A percentile compares a stretch with the other conserved stretches of the same genome.
Conservation (phyloP, 1,140 invertebrate genomes). For the Plutomurus gul region DNA sequence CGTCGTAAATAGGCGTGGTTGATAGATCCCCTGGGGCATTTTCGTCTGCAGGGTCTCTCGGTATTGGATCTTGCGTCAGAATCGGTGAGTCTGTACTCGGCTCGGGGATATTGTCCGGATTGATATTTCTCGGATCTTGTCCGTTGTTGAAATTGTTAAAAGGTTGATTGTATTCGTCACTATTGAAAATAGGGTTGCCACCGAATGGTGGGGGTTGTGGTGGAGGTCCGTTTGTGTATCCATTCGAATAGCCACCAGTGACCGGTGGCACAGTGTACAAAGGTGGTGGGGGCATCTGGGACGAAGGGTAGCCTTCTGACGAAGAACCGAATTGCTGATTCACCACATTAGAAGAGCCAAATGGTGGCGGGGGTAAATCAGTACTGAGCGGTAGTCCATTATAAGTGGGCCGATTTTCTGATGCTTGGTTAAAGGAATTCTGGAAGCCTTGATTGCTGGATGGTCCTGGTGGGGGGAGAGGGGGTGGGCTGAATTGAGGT, state of each 20-base stretch:
- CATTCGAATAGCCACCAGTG: too few relatives aligned
- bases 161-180: not conserved
- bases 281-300: not conserved
- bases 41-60: constrained; percentile 25
- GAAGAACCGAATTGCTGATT: not conserved
- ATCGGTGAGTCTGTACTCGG: not conserved
- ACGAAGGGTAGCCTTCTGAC: not conserved
- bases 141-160: not conserved
- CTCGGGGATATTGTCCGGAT: not conserved
- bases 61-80: not conserved
- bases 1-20: not conserved
- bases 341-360: not conserved
- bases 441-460: not conserved
- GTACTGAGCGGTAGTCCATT: not conserved
- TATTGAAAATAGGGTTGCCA: not conserved
- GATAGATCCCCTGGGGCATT: constrained; percentile 15
- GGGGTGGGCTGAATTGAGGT: not conserved
- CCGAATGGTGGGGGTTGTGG: not conserved
- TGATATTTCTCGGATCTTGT: constrained; percentile 25
- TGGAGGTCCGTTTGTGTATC: not conserved
- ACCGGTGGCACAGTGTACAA: too few relatives aligned
- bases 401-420: not conserved
- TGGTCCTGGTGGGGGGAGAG: not conserved
- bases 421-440: not conserved
- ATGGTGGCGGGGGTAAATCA: constrained; percentile 8